Base-by-base conservation (phyloP, 2,888 invertebrate species). In the Hypolimnas misippus region DNA sequence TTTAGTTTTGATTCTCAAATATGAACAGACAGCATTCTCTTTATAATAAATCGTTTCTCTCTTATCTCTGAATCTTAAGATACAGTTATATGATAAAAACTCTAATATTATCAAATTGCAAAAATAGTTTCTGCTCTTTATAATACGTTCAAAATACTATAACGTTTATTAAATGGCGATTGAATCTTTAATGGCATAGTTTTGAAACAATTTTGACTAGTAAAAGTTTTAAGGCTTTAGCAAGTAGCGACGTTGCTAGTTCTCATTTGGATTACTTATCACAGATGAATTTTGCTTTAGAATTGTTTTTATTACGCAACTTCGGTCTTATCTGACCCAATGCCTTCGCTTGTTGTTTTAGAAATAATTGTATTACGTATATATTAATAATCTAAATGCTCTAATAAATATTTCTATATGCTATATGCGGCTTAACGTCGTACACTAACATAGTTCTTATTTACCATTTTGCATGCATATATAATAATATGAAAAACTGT, bases 161-260 rank as follows among this genome's bases (percentile, higher is more conserved):
- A 19, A 44, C 44, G 6, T 44, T 17, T n/a, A 12, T 12, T n/a
- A 7, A 17, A 46, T n/a, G 25, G 21, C 29, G 29, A 49, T 3
- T 29, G 3, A 29, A 21, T n/a, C 3, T 12, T 46, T 12, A 46
- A 46, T 46, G 19, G 21, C 21, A 46, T 46, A 46, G 4, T 16
- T 52, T 52, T 44, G 29, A 40, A 49, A 53, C 19, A 64, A 60
- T 64, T 64, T 64, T 66, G 66, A 66, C 66, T 66, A 66, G 66
- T 21, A 25, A 59, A 14, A 33, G 12, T 33, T 31, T 57, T 49
- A 33, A 16, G 38, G 25, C 29, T 49, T 8, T n/a, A n/a, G n/a
- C n/a, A n/a, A n/a, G n/a, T n/a, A 14, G n/a, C 25, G 29, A 29
- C 16, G 2, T 12, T 19, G 49, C 14, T 38, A 50, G 10, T 17